A percentile compares a stretch with the other conserved stretches of the same genome.
These are phyloP conservation scores for Paradoxurus hermaphroditus DNA, from an alignment of 2,113 vertebrate genomes.

Conservation along the genomic window DNA sequence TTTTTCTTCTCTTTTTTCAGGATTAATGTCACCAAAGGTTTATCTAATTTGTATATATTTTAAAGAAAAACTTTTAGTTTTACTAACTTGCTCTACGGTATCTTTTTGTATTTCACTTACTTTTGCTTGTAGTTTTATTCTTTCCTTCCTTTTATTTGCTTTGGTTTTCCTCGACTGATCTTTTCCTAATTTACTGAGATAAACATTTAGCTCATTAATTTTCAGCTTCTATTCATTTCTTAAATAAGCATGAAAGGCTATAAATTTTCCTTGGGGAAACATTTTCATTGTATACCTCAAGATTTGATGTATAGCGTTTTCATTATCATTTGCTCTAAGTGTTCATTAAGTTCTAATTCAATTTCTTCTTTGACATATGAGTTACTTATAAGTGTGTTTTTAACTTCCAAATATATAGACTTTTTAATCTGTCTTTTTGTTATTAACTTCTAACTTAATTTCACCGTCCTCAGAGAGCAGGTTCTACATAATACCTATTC, in stretches of 20 bases:
- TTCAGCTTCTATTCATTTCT: not conserved
- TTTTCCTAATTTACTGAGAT: not conserved
- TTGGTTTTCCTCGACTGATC: not conserved
- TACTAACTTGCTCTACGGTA: not conserved
- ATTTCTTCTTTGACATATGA: not conserved
- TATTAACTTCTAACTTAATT: constrained; percentile 11
- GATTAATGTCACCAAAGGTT: not conserved
- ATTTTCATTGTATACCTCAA: not conserved
- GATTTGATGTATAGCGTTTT: not conserved
- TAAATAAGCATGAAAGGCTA: not conserved
- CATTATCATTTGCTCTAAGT: not conserved
- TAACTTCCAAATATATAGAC: not conserved
- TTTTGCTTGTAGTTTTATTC: not conserved
- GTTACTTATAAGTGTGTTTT: not conserved
- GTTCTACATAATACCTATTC: not conserved
- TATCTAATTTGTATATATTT: not conserved
- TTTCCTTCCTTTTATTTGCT: not conserved
- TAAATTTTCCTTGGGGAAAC: not conserved
- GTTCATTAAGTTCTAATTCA: not conserved
- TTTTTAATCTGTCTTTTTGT: not conserved
- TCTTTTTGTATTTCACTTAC: not conserved
- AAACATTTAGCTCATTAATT: not conserved
- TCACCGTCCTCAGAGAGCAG: not conserved
- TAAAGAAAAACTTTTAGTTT: not conserved
- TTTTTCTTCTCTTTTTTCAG: not conserved